A percentile compares a stretch with the other conserved stretches of the same genome.
phyloP scores from a whole-genome alignment of 1,140 invertebrate genomes.

The Drosophila mauritiana region DNA sequence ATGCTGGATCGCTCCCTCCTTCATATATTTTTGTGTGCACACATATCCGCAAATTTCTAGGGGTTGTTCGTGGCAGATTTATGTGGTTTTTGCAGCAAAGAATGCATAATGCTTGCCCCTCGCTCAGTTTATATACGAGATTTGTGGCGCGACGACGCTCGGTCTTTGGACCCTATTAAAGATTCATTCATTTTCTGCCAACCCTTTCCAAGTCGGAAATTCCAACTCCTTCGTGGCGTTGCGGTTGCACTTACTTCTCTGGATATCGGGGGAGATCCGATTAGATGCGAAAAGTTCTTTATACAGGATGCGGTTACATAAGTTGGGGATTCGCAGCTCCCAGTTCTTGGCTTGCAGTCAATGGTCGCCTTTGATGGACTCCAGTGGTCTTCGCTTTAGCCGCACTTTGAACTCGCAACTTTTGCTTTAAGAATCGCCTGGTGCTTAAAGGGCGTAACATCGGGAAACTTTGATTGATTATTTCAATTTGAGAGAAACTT shows the following conservation, averaged over 20 bases:
- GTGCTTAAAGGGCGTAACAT: constrained; percentile 5
- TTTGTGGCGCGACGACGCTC: constrained; percentile 64
- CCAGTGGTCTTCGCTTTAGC: constrained; percentile 18
- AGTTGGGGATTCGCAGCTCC: constrained; percentile 11
- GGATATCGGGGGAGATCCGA: constrained; percentile 12
- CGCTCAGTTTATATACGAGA: constrained; percentile 67
- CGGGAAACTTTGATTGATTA: constrained; percentile 65
- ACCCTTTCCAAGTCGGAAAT: constrained; percentile 44
- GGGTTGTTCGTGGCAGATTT: constrained; percentile 69
- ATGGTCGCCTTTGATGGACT: constrained; percentile 35
- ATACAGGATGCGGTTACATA: constrained; percentile 53
- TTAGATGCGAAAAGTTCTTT: constrained; percentile 49
- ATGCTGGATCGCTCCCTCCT: constrained; percentile 35
- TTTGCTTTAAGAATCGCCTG: neutral
- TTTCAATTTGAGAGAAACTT: constrained; percentile 60
- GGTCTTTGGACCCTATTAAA: constrained; percentile 71
- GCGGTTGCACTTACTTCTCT: constrained; percentile 56
- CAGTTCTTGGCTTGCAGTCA: constrained; percentile 7
- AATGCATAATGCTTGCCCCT: constrained; percentile 74
- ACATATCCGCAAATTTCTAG: constrained; percentile 31
- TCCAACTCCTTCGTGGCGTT: constrained; percentile 27
- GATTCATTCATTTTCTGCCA: constrained; percentile 69
- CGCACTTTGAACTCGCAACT: constrained; percentile 2
- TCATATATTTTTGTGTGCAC: neutral
- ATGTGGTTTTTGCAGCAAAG: constrained; percentile 81